A percentile compares a stretch with the other conserved stretches of the same genome.
These are phyloP conservation scores for Mastacembelus armatus DNA, from an alignment of 2,797 vertebrate genomes.

Conservation along the genomic window DNA sequence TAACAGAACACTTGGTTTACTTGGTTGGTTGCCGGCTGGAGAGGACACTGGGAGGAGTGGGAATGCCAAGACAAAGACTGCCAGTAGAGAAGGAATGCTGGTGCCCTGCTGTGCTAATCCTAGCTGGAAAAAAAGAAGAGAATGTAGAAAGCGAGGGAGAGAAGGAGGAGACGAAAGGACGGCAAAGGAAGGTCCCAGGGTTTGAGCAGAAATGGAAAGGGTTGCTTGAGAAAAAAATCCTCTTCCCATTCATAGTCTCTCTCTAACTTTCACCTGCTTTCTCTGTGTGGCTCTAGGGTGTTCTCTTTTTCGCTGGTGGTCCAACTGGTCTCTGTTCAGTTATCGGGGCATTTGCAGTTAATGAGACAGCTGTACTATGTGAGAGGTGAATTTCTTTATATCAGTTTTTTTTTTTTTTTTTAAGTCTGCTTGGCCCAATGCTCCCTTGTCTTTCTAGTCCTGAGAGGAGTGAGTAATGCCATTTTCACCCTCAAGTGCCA, in stretches of 20 bases:
- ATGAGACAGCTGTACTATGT: constrained; percentile 75
- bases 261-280: constrained; percentile 72
- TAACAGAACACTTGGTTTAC: constrained; percentile 48
- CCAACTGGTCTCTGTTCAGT: constrained; percentile 68
- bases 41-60: constrained; percentile 89
- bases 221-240: constrained; percentile 63
- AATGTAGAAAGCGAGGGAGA: constrained; percentile 75
- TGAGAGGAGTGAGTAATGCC: constrained; percentile 56
- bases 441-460: constrained; percentile 53
- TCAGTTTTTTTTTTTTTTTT: constrained; percentile 67
- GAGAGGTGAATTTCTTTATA: constrained; percentile 70
- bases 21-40: constrained; percentile 73
- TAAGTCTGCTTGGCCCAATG: constrained; percentile 44
- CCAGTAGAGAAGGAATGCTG: constrained; percentile 87
- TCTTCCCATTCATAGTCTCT: constrained; percentile 61
- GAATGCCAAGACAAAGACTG: constrained; percentile 88
- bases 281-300: constrained; percentile 62
- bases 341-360: constrained; percentile 72
- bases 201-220: constrained; percentile 67
- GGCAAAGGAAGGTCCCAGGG: constrained; percentile 67
- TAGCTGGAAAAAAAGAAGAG: constrained; percentile 84
- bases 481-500: constrained; percentile 67
- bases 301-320: constrained; percentile 74
- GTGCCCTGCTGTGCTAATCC: constrained; percentile 89
- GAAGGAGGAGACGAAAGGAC: constrained; percentile 72